Evolutionary conservation across 2,888 invertebrate genomes (phyloP), one percentile per base, ranked within the genome.

Genomic region (Sceliomorpha sp.): DNA sequence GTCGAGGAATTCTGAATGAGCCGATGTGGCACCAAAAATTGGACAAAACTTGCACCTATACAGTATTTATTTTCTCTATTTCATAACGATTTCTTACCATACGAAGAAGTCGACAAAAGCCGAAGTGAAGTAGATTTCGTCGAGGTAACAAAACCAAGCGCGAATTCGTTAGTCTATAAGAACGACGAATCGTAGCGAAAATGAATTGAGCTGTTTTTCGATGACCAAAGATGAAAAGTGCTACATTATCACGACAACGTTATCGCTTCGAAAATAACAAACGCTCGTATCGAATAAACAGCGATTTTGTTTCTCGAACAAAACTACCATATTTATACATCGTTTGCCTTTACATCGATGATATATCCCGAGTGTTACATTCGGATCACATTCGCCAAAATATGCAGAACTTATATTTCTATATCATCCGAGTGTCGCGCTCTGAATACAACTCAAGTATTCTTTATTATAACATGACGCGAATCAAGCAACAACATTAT

Each of bases 291-390:
- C 56, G 56, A 31, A 29, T 47, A 64, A 64, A 56, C 56, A 45
- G 8, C 32, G 45, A 17, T 40, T 10, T 14, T 39, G 66, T 58
- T 58, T 51, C 39, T 13, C 34, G 48, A 58, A 66, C 66, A 66
- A 66, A 51, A 48, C 48, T 48, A 63, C 55, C 55, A 55, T 55
- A 45, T 39, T 29, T 32, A 56, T 56, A 56, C 44, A 64, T 42
- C 50, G 7, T 47, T 62, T 32, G 44, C 10, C 32, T 12, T 32
- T 32, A 12, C 9, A 32, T 10, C 32, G 32, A 32, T 32, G 3
- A 20, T 32, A 8, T 8, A 37, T 36, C 20, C n/a, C 12, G 6
- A 20, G 48, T 36, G 44, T 48, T 42, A 37, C 63, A 50, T 44
- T 42, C 42, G 50, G 50, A 55, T 31, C 37, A 13, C 5, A 32